Evolutionary conservation across 2,888 invertebrate species (phyloP).

Genomic region (Drosophila merina): DNA sequence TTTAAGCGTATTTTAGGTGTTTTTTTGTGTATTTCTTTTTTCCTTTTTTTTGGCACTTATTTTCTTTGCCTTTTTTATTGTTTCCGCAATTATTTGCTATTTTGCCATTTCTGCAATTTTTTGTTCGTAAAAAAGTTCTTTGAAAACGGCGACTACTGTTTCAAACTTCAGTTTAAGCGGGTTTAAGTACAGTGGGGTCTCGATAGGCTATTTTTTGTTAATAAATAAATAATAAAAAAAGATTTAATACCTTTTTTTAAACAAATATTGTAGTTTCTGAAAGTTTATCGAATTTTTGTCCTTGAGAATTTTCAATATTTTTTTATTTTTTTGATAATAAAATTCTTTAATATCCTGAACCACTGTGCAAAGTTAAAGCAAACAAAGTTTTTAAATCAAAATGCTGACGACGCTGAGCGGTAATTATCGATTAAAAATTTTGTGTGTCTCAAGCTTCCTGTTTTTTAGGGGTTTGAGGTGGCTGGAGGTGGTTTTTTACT

Average conservation of each 20-base stretch:
- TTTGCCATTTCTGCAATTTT: conserved; percentile 5
- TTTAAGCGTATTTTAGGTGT: not conserved
- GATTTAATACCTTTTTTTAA: too few relatives aligned
- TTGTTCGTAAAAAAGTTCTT: conserved; percentile 2
- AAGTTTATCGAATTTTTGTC: too few relatives aligned
- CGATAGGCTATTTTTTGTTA: not conserved
- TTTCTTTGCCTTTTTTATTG: conserved; percentile 14
- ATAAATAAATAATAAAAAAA: not conserved
- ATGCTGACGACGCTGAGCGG: conserved; percentile 23
- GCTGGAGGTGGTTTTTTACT: not conserved
- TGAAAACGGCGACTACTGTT: conserved; percentile 14
- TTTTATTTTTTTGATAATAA: too few relatives aligned
- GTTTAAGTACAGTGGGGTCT: not conserved
- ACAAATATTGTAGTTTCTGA: too few relatives aligned
- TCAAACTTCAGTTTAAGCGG: not conserved
- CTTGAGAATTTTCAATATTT: too few relatives aligned
- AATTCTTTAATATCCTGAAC: not conserved
- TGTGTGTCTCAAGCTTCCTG: conserved; percentile 42
- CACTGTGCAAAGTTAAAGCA: conserved; percentile 8
- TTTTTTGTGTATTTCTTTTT: not conserved
- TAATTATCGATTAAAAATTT: conserved; percentile 50
- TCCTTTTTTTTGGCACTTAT: not conserved
- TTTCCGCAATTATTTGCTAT: conserved; percentile 35
- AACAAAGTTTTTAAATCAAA: conserved; percentile 21
- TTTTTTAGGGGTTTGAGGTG: conserved; percentile 9